A percentile compares a stretch with the other conserved stretches of the same genome.
phyloP scores from a whole-genome alignment of 2,113 vertebrate species.

The Mixornis gularis region DNA sequence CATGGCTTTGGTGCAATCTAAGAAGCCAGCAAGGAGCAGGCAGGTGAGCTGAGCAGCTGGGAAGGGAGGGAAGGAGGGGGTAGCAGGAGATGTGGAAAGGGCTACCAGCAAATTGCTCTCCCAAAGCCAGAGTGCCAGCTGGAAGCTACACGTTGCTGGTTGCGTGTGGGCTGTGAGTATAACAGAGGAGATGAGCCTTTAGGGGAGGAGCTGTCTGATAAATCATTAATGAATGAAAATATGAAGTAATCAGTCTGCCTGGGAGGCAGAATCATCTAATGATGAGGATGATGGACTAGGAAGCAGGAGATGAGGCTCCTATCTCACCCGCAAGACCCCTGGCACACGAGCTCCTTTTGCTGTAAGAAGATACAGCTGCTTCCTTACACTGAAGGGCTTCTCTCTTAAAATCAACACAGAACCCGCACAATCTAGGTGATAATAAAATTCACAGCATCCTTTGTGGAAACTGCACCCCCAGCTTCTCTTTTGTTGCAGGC shows the following conservation, averaged over 20 bases:
- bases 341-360: neutral
- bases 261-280: conserved; percentile 4
- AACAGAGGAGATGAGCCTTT: conserved; percentile 33
- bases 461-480: neutral
- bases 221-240: conserved; percentile 61
- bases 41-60: neutral
- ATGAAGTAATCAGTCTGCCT: conserved; percentile 51
- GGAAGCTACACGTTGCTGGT: neutral
- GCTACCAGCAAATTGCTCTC: neutral
- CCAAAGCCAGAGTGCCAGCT: neutral
- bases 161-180: neutral
- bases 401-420: neutral
- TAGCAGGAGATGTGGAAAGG: neutral
- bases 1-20: neutral
- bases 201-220: conserved; percentile 48
- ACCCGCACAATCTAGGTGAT: neutral
- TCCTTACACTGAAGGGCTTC: neutral
- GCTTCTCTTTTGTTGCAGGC: neutral
- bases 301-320: neutral
- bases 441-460: neutral
- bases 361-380: accelerated
- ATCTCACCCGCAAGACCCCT: neutral
- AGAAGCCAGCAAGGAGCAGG: neutral
- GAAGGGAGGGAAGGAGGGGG: neutral
- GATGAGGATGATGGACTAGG: neutral